These are phyloP conservation scores for Phyllostomus hastatus DNA, from an alignment of 2,113 vertebrate genomes.

Conservation along the genomic window DNA sequence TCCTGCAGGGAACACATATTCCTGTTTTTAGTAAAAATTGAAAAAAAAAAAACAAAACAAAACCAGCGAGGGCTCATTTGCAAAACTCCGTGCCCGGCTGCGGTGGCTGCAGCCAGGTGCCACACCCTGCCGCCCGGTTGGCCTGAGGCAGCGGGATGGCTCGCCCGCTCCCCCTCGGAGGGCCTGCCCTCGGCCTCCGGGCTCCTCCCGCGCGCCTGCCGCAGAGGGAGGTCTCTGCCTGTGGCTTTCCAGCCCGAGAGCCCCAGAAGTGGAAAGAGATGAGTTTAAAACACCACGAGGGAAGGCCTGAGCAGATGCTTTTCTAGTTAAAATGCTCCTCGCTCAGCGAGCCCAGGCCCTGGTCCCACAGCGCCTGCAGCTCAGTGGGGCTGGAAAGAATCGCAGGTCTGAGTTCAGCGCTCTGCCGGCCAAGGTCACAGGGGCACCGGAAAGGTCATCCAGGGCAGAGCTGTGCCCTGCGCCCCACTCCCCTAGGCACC, in stretches of 20 bases:
- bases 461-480: background rate
- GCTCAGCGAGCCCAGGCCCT: background rate
- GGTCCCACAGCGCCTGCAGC: background rate
- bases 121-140: background rate
- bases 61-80: background rate
- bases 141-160: background rate
- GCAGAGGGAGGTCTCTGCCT: background rate
- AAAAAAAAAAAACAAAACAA: background rate
- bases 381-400: background rate
- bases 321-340: background rate
- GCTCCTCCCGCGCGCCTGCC: background rate
- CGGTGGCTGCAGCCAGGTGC: background rate
- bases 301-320: background rate
- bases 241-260: background rate
- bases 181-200: background rate
- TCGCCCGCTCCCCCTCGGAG: background rate
- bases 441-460: background rate
- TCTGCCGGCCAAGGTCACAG: background rate
- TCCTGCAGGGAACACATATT: background rate
- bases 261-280: background rate
- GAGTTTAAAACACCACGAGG: background rate
- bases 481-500: rapidly evolving
- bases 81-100: background rate
- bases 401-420: background rate
- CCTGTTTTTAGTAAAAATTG: slow-evolving; percentile 40